Percentiles rank a stretch among this genome's conserved stretches.
phyloP scores from a whole-genome alignment of 2,113 vertebrate species.

The Chelonoidis abingdonii region DNA sequence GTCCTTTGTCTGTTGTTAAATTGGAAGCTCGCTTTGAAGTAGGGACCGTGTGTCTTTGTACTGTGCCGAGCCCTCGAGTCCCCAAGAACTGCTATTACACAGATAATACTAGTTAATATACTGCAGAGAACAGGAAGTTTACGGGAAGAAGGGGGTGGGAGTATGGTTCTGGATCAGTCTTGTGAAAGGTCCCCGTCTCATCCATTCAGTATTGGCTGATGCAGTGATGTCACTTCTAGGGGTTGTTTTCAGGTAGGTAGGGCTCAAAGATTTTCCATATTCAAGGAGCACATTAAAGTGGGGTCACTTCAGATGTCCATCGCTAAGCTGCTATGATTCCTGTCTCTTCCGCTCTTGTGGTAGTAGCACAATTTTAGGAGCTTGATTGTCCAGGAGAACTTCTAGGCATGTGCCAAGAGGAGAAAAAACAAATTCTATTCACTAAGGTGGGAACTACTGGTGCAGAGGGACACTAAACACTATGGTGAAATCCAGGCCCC shows the following conservation, averaged over 20 bases:
- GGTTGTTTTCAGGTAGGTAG: rapidly evolving
- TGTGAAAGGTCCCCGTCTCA: background rate
- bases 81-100: too few species aligned
- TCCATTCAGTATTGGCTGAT: background rate
- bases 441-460: background rate
- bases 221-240: background rate
- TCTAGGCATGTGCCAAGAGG: rapidly evolving
- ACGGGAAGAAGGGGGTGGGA: background rate
- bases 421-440: rapidly evolving
- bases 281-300: background rate
- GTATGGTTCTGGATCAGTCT: background rate
- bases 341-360: background rate
- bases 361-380: background rate
- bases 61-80: background rate
- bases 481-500: background rate
- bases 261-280: background rate
- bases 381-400: background rate
- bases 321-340: background rate
- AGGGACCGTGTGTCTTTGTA: background rate
- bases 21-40: background rate
- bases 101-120: background rate
- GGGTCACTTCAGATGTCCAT: background rate
- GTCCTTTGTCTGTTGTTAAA: background rate
- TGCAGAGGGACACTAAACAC: background rate
- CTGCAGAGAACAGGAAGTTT: background rate